A percentile compares a stretch with the other conserved stretches of the same genome.
These are phyloP conservation scores for Stichopus chloronotus DNA, from an alignment of 35 echinoderm and acorn worm genomes.

Conservation along the genomic window DNA sequence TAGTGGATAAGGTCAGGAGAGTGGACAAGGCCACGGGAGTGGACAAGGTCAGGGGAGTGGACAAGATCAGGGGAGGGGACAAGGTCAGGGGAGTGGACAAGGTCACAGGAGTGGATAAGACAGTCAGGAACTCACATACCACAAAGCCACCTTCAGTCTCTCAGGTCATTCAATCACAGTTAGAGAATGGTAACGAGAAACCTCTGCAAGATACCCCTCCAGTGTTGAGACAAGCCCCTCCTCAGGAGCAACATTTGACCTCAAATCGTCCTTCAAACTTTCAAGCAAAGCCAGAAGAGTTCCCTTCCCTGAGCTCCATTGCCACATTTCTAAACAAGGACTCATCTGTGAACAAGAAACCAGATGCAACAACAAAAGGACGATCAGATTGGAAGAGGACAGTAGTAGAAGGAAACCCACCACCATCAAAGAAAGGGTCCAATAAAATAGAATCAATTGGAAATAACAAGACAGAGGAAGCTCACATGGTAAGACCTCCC, in stretches of 20 bases:
- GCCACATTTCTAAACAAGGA: conserved; percentile 71
- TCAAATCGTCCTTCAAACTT: neutral
- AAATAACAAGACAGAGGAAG: neutral
- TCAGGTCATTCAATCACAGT: neutral
- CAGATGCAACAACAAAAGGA: neutral
- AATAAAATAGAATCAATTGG: neutral
- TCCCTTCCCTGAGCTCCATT: conserved; percentile 93
- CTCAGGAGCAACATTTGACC: neutral
- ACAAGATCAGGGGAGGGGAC: neutral
- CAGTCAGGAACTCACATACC: neutral
- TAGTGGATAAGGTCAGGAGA: no score
- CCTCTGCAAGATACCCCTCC: neutral
- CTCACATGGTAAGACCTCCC: conserved; percentile 16
- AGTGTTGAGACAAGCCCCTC: neutral
- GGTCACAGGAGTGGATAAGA: neutral
- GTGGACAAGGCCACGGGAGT: no score
- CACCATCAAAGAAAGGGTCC: neutral
- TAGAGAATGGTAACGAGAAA: neutral
- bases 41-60: neutral
- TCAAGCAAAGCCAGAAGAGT: conserved; percentile 59
- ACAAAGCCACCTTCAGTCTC: neutral
- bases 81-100: neutral
- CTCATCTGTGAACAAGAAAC: neutral
- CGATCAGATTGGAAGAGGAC: neutral
- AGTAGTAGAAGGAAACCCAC: neutral